phyloP scores from a whole-genome alignment of 2,888 invertebrate species.

The Stenichneumon culpator region DNA sequence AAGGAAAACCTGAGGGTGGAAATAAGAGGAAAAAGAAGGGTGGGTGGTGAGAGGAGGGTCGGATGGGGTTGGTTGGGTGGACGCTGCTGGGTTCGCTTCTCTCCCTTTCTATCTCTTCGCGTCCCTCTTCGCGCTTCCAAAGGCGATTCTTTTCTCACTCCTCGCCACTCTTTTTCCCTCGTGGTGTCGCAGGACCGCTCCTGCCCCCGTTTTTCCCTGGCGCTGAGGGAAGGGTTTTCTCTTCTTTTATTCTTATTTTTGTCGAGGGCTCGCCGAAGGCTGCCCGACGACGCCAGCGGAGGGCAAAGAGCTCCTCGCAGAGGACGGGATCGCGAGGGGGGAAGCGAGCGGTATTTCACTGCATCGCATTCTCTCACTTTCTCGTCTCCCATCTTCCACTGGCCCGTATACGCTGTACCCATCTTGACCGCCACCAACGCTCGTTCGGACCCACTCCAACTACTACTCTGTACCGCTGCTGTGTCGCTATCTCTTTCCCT shows the following conservation, averaged over 20 bases:
- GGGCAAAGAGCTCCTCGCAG: constrained; percentile 49
- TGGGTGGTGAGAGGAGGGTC: constrained; percentile 54
- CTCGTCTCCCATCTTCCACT: constrained; percentile 12
- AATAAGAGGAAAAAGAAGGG: constrained; percentile 58
- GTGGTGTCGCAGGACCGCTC: constrained; percentile 73
- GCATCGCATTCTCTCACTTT: constrained; percentile 38
- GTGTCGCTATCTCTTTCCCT: constrained; percentile 44
- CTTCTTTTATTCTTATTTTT: constrained; percentile 63
- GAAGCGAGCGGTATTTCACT: constrained; percentile 6
- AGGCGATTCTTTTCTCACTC: constrained; percentile 49
- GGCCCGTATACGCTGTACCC: constrained; percentile 38
- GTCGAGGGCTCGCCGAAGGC: constrained; percentile 75
- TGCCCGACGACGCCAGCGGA: constrained; percentile 63
- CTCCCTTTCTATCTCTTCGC: constrained; percentile 62
- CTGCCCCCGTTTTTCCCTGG: constrained; percentile 79
- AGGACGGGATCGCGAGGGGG: constrained; percentile 33
- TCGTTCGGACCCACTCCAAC: constrained; percentile 56
- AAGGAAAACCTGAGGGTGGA: constrained; percentile 66
- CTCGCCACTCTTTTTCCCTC: constrained; percentile 34
- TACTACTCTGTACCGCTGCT: constrained; percentile 41
- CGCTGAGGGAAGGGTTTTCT: constrained; percentile 73
- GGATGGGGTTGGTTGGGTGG: constrained; percentile 53
- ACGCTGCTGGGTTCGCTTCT: constrained; percentile 71
- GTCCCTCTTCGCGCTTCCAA: constrained; percentile 53
- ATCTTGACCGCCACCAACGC: constrained; percentile 62